These are phyloP conservation scores for Muscicapa adusta DNA, from an alignment of 2,113 vertebrate genomes.

Conservation along the genomic window DNA sequence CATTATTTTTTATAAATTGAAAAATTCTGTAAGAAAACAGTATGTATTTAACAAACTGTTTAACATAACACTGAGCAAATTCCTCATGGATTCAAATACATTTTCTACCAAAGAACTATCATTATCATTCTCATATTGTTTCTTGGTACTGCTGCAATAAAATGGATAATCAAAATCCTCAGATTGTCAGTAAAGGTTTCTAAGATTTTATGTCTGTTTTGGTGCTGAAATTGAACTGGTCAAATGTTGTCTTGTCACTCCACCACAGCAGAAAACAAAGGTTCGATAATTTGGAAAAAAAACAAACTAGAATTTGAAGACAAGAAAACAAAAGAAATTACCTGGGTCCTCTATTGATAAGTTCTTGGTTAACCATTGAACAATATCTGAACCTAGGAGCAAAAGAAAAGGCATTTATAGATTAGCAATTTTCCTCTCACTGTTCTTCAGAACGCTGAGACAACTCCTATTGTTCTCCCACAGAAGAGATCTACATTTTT, in stretches of 20 bases:
- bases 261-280: background rate
- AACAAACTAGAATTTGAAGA: background rate
- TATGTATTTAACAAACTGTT: background rate
- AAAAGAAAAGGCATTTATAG: slow-evolving; percentile 49
- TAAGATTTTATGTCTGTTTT: background rate
- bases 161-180: background rate
- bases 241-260: background rate
- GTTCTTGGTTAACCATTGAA: slow-evolving; percentile 97
- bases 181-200: background rate
- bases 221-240: background rate
- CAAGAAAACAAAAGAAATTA: slow-evolving; percentile 60
- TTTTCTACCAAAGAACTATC: background rate
- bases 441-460: background rate
- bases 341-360: slow-evolving; percentile 96
- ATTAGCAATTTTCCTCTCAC: background rate
- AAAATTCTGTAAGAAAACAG: background rate
- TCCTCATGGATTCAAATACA: background rate
- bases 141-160: background rate
- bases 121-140: background rate
- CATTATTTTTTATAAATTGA: background rate
- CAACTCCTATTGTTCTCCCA: background rate
- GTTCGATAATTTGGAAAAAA: background rate
- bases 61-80: background rate
- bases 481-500: background rate
- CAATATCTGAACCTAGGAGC: slow-evolving; percentile 91